These are phyloP conservation scores for Centropyge bicolor DNA, from an alignment of 2,797 vertebrate genomes.

Conservation along the genomic window DNA sequence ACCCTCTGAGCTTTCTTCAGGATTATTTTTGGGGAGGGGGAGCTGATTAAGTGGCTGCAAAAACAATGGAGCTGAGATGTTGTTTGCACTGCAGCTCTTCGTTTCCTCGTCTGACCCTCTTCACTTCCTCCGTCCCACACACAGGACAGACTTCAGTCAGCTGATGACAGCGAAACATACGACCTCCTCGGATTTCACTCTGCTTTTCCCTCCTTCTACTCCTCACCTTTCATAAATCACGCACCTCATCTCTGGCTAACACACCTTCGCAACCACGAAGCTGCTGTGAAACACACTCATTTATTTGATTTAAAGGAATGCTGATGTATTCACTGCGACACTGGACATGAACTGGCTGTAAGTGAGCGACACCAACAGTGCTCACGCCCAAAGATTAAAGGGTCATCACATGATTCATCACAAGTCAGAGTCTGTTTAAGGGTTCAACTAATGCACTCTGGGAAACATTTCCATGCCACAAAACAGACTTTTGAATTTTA, in stretches of 20 bases:
- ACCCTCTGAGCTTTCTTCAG: slow-evolving; percentile 26
- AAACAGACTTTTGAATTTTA: slow-evolving; percentile 8
- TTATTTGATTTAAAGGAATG: background rate
- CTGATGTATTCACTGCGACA: slow-evolving; percentile 20
- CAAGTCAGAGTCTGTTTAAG: background rate
- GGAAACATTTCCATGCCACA: background rate
- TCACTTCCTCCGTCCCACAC: background rate
- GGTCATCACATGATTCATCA: slow-evolving; percentile 31
- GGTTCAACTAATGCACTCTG: slow-evolving; percentile 11
- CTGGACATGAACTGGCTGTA: slow-evolving; percentile 7
- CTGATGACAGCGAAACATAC: background rate
- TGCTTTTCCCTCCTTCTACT: background rate
- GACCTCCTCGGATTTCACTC: background rate
- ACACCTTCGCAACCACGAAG: background rate
- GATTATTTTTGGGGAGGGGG: slow-evolving; percentile 20
- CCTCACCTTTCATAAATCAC: background rate
- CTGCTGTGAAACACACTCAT: background rate
- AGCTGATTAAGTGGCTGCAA: slow-evolving; percentile 26
- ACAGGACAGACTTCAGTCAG: background rate
- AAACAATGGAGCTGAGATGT: slow-evolving; percentile 9
- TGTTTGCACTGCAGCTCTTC: background rate
- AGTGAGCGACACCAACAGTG: slow-evolving; percentile 5
- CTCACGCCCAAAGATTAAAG: slow-evolving; percentile 10
- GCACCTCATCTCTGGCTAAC: background rate
- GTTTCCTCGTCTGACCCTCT: slow-evolving; percentile 21